Base-by-base conservation (phyloP, 2,888 invertebrate species). In the Meghimatium bilineatum region DNA sequence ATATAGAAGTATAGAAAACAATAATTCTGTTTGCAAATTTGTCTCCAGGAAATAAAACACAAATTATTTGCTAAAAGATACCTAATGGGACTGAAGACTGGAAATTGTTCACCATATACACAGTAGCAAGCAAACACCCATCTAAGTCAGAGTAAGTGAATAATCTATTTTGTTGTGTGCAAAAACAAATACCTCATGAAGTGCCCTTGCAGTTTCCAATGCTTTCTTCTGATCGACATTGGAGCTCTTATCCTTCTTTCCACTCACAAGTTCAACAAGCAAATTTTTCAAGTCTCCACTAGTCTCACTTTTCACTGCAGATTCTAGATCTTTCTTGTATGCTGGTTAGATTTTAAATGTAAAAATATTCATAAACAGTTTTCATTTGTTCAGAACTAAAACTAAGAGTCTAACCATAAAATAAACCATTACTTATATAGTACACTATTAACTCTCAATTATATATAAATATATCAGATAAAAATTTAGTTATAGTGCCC, bases 151-250 rank as follows among this genome's bases (percentile, higher is more conserved):
- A 56, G 23, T 56, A 1, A 56, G 23, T 56, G 23, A 56, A 56
- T 56, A 56, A 60, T 60, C 20, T 20, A 26, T 29, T 26, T 69
- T 34, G 8, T 69, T 8, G 20, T 8, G 0, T 69, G 36, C 0
- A 36, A 36, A 36, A 17, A n/a, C 14, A 14, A 32, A 83, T 80
- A 91, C 91, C 87, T 87, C 88, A 81, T 85, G 86, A 17, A 93
- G 80, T 71, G 85, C 88, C 77, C 87, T 86, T 17, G 92, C 93
- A 85, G 92, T 92, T 49, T 89, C 86, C 44, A 90, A 85, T 32
- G 92, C 92, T 74, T 89, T 82, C 67, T 89, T 86, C 75, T 86
- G 84, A 85, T 91, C 89, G 32, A 92, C 91, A 6, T 85, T 72
- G 26, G 87, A 80, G 23, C 89, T 88, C 34, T 88, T 86, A 34